Conservation (phyloP, 2,113 vertebrate genomes). For the Neomonachus schauinslandi region DNA sequence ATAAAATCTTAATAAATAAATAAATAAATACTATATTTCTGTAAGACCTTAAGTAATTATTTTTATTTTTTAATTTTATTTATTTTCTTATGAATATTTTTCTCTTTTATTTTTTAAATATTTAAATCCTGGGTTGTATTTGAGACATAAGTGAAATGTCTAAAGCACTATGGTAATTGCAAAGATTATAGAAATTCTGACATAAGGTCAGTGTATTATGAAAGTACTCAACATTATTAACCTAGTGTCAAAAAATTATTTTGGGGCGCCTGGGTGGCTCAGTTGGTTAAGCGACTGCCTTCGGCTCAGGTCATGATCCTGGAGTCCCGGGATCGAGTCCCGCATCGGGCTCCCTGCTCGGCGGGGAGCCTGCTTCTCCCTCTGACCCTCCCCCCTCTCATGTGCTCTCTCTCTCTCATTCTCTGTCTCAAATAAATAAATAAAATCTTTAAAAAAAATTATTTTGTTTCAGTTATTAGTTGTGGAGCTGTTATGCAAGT, state of each 20-base stretch:
- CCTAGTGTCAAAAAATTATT: background rate
- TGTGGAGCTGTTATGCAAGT: background rate
- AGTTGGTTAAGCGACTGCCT: too few relatives aligned
- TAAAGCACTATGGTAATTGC: background rate
- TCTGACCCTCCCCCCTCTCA: too few relatives aligned
- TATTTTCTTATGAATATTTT: background rate
- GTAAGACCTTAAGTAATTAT: background rate
- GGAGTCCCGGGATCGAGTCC: too few relatives aligned
- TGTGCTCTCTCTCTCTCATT: too few relatives aligned
- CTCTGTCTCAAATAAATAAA: too few relatives aligned
- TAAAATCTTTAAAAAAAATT: too few relatives aligned
- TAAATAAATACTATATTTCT: background rate
- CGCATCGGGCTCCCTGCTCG: too few relatives aligned
- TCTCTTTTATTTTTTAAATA: background rate
- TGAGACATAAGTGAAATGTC: background rate
- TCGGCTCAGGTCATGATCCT: too few relatives aligned
- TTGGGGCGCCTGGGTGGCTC: too few relatives aligned
- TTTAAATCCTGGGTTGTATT: background rate
- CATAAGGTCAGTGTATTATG: background rate
- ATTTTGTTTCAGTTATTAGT: background rate
- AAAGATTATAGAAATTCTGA: background rate
- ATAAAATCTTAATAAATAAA: too few relatives aligned
- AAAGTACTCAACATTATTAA: background rate
- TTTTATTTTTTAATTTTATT: background rate
- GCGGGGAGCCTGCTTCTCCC: too few relatives aligned